Evolutionary conservation across 1,140 invertebrate species (phyloP).

Genomic region (Aradophagus sp.): DNA sequence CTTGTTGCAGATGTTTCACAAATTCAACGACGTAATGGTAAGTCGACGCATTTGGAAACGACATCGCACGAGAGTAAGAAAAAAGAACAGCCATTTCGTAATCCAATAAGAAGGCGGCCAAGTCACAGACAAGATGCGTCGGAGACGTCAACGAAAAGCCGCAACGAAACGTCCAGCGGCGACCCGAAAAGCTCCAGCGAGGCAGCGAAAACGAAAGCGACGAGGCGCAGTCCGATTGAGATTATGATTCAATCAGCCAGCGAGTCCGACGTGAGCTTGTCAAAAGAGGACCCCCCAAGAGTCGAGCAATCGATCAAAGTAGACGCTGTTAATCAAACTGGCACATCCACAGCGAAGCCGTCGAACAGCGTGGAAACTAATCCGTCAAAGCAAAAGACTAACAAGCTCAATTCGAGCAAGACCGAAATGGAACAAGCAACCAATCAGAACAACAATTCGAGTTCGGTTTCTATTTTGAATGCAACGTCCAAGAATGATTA

Average conservation of each 20-base stretch:
- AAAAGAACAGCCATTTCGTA: conserved; percentile 33
- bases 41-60: conserved; percentile 28
- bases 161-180: conserved; percentile 16
- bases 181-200: conserved; percentile 22
- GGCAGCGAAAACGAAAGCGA: conserved; percentile 5
- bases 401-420: conserved; percentile 14
- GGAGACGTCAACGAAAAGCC: conserved; percentile 21
- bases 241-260: conserved; percentile 20
- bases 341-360: too few relatives aligned
- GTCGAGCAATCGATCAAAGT: too few relatives aligned
- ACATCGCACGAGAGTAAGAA: conserved; percentile 32
- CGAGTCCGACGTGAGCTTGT: conserved; percentile 10
- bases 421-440: conserved; percentile 13
- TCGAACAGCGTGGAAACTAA: too few relatives aligned
- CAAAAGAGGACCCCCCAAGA: conserved; percentile 3
- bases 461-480: conserved; percentile 17
- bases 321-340: neutral
- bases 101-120: conserved; percentile 25
- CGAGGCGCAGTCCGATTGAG: conserved; percentile 9
- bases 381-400: conserved; percentile 73
- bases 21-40: conserved; percentile 27
- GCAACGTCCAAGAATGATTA: conserved; percentile 53
- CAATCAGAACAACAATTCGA: conserved; percentile 4
- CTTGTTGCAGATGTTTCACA: conserved; percentile 39
- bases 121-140: conserved; percentile 24